Evolutionary conservation across 2,888 invertebrate genomes (phyloP), one percentile per base, ranked within the genome.

Genomic region (Xanthia togata): DNA sequence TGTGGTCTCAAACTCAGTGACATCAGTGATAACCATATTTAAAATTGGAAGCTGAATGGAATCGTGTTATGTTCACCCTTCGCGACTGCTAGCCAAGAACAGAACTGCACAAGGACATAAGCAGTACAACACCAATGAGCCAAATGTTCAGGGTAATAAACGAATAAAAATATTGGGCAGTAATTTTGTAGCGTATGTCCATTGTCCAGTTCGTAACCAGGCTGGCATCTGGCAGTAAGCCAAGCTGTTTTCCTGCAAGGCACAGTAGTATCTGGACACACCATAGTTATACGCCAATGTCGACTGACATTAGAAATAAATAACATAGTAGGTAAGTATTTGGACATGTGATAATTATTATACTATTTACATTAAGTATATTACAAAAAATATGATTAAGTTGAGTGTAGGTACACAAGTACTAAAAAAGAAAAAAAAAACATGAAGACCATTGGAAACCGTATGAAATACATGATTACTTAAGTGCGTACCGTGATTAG

Each of bases 191-290:
- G 78, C 83, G 77, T 79, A 82, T 82, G 83, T 82, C 70, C 83
- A 84, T 77, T 85, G 85, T 82, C 76, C 85, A 84, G 84, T 41
- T 78, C 71, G 84, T 77, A 83, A 79, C 88, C 84, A 81, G 85
- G 70, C 88, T 92, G 91, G 93, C 90, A 86, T 91, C 88, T 93
- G 92, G 93, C 93, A 84, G 89, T 88, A 88, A 86, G 91, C 93
- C 93, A 93, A 88, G 76, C 88, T 90, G 90, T 89, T 88, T 87
- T 84, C 86, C 85, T 87, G 87, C 81, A 85, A 78, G 80, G 80
- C 63, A 82, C 57, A 81, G 79, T 79, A 85, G 81, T 89, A 90
- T 89, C 89, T 90, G 90, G 87, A 85, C 81, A 81, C 69, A 50
- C 77, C 75, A 68, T 79, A 84, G 72, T 84, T 83, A 85, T 80